Evolutionary conservation across 2,113 vertebrate species (phyloP), one percentile per base, ranked within the genome.

Genomic region (Nannobrachium achirus): DNA sequence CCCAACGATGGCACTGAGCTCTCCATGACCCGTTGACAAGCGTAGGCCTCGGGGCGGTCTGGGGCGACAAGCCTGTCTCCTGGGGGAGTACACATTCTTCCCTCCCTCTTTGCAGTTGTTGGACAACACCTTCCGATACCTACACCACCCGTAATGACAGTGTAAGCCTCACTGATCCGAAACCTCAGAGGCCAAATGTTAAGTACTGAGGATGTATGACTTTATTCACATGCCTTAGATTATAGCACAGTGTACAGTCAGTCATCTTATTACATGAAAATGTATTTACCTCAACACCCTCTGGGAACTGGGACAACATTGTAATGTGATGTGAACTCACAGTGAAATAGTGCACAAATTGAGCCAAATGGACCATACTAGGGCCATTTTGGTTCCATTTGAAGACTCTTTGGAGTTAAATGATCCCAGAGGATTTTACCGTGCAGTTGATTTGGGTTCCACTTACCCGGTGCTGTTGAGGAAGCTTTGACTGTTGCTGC

Each of bases 401-500:
- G 25, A 33, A 33, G 25, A 33, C 3, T 33, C 25, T 33, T 33
- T 33, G 25, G 25, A 33, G 25, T 33, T 33, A 33, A 33, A 33
- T 33, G 25, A 33, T 4, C 25, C 3, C 25, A 4, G 25, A 1
- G 25, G 1, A 33, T 33, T 33, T 33, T 33, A 33, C 25, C 4
- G 25, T 33, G 25, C 25, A 33, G 25, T 33, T 33, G 25, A 33
- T 33, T 69, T 55, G 69, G 74, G 56, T 56, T 51, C 57, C 78
- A 85, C 95, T 96, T 88, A 99, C 97, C 96, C 97, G 8, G 94
- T 98, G 89, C 96, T 99, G 86, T 96, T 98, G 71, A 96, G 87
- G 83, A 94, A 99, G 89, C 86, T 97, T 80, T 97, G 95, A 44
- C 95, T 97, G 55, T 90, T 77, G 66, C 92, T 94, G 82, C 97